phyloP scores from a whole-genome alignment of 2,888 invertebrate species.

The Chrysomela aeneicollis region DNA sequence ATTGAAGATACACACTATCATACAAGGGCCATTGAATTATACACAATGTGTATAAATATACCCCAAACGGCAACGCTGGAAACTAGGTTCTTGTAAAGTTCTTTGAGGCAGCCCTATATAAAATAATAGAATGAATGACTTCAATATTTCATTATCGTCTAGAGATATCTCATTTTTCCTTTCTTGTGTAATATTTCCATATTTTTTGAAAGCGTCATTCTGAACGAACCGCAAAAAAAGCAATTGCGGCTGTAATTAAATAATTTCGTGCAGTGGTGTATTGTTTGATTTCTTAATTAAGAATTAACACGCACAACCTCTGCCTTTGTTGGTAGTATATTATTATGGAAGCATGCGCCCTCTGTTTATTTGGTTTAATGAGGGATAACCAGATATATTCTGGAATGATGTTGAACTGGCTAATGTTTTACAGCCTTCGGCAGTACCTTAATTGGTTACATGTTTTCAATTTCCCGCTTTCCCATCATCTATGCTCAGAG shows the following conservation, averaged over 20 bases:
- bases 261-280: conserved; percentile 15
- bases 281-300: conserved; percentile 44
- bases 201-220: neutral
- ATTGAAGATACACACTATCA: too few relatives aligned
- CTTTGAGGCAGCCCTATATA: too few relatives aligned
- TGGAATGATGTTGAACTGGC: conserved; percentile 48
- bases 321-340: conserved; percentile 40
- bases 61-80: too few relatives aligned
- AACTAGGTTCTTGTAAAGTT: too few relatives aligned
- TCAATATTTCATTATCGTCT: conserved; percentile 5
- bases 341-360: conserved; percentile 43
- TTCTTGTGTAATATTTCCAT: neutral
- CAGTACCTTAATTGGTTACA: conserved; percentile 55
- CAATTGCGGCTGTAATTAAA: conserved; percentile 3
- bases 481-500: conserved; percentile 38
- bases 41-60: too few relatives aligned
- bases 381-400: conserved; percentile 46
- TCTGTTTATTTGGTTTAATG: conserved; percentile 47
- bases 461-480: conserved; percentile 56
- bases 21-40: too few relatives aligned
- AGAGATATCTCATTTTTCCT: neutral
- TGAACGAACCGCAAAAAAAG: neutral
- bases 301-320: conserved; percentile 40
- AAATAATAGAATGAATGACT: too few relatives aligned
- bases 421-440: conserved; percentile 45